Conservation (phyloP, 2,888 invertebrate species). For the Clostera curtula region DNA sequence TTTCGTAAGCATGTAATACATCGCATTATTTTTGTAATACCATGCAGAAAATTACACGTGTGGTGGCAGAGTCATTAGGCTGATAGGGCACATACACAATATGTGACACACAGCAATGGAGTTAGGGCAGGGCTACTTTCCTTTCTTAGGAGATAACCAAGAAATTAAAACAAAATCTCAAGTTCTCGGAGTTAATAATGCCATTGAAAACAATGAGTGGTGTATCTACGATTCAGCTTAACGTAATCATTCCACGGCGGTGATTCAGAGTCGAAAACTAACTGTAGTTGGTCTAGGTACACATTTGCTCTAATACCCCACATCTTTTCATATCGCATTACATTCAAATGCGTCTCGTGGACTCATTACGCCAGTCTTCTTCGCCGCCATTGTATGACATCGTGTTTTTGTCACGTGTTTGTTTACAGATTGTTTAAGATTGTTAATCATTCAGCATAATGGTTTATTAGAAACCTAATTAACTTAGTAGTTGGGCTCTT, state of each 20-base stretch:
- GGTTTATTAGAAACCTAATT: too few species aligned
- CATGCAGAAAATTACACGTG: not conserved
- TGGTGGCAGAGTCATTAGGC: slow-evolving; percentile 8
- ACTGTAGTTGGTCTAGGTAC: slow-evolving; percentile 51
- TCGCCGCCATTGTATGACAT: slow-evolving; percentile 28
- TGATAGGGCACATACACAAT: slow-evolving; percentile 13
- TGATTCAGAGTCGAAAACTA: slow-evolving; percentile 52
- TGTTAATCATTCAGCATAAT: too few species aligned
- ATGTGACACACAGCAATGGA: slow-evolving; percentile 3
- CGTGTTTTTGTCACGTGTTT: slow-evolving; percentile 21
- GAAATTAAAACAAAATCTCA: slow-evolving; percentile 21
- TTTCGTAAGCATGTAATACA: slow-evolving; percentile 31
- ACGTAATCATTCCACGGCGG: slow-evolving; percentile 43
- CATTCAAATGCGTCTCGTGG: slow-evolving; percentile 42
- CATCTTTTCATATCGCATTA: slow-evolving; percentile 55
- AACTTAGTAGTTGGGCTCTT: too few species aligned
- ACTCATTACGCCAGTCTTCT: slow-evolving; percentile 42
- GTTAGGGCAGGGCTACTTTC: slow-evolving; percentile 7
- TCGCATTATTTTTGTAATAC: too few species aligned
- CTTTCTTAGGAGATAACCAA: slow-evolving; percentile 13
- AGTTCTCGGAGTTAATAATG: slow-evolving; percentile 35
- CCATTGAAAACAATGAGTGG: slow-evolving; percentile 38
- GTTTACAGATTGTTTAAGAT: slow-evolving; percentile 12
- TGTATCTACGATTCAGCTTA: slow-evolving; percentile 48
- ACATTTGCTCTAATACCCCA: slow-evolving; percentile 58